Conservation (phyloP, 2,797 vertebrate genomes). For the Furcifer pardalis region DNA sequence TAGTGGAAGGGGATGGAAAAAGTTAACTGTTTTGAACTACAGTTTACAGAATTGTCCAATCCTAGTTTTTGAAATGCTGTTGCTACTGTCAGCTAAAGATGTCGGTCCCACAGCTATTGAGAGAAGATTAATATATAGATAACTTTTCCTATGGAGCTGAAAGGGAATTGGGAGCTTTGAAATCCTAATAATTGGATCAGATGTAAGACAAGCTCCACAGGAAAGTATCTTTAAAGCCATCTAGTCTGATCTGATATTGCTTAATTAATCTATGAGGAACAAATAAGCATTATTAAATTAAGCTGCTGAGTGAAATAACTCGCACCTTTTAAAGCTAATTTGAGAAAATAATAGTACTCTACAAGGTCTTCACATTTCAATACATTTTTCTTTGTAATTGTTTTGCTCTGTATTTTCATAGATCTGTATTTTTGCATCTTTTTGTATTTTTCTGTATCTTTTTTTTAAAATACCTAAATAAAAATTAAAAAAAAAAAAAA, state of each 20-base stretch:
- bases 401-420: too few species aligned
- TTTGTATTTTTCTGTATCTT: too few species aligned
- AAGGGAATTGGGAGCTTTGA: background rate
- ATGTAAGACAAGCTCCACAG: constrained; percentile 14
- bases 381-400: too few species aligned
- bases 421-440: too few species aligned
- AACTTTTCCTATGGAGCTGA: background rate
- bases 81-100: background rate
- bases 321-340: background rate
- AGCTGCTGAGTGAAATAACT: constrained; percentile 15
- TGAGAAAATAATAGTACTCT: too few species aligned
- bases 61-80: background rate
- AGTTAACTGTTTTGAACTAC: background rate
- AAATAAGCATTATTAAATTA: background rate
- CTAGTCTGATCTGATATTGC: background rate
- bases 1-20: background rate
- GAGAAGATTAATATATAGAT: background rate
- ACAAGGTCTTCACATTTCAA: too few species aligned
- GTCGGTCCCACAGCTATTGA: background rate
- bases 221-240: constrained; percentile 1
- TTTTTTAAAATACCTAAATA: too few species aligned
- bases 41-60: background rate
- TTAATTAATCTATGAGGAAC: constrained; percentile 3
- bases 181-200: constrained; percentile 24
- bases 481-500: too few species aligned